Conservation (phyloP, 2,888 invertebrate genomes). For the Cartodere bifasciata region DNA sequence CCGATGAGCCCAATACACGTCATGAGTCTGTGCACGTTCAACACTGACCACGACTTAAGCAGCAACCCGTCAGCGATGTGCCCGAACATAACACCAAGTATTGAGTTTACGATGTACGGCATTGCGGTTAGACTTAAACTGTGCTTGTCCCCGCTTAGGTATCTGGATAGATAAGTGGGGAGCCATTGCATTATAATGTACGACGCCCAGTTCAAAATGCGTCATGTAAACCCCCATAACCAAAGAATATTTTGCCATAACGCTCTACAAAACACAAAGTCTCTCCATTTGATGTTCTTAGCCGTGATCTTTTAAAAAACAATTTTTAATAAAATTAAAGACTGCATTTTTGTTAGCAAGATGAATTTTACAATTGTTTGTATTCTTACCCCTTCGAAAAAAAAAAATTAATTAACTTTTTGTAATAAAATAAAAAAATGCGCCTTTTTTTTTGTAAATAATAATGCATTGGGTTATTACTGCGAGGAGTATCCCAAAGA, state of each 20-base stretch:
- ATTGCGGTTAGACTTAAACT: slow-evolving; percentile 60
- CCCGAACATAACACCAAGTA: slow-evolving; percentile 56
- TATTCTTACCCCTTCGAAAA: no score
- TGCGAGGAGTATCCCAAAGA: no score
- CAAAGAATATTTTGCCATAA: no score
- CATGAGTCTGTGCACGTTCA: slow-evolving; percentile 59
- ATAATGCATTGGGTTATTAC: no score
- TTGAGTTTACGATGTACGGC: slow-evolving; percentile 60
- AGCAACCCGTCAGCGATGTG: slow-evolving; percentile 55
- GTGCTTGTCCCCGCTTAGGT: slow-evolving; percentile 50
- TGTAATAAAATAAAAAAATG: no score
- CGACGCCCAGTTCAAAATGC: slow-evolving; percentile 72
- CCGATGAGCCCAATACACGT: slow-evolving; percentile 58
- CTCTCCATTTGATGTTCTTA: slow-evolving; percentile 47
- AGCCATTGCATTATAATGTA: slow-evolving; percentile 73
- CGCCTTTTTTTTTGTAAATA: no score
- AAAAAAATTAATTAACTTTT: no score
- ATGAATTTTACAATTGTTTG: no score
- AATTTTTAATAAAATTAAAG: no score
- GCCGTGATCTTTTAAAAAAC: no score
- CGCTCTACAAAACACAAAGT: slow-evolving; percentile 54
- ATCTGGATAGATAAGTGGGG: slow-evolving; percentile 53
- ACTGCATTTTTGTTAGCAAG: no score
- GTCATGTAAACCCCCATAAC: slow-evolving; percentile 61
- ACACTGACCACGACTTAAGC: slow-evolving; percentile 45